phyloP scores from a whole-genome alignment of 1,140 invertebrate species.

The Copidosoma floridanum region DNA sequence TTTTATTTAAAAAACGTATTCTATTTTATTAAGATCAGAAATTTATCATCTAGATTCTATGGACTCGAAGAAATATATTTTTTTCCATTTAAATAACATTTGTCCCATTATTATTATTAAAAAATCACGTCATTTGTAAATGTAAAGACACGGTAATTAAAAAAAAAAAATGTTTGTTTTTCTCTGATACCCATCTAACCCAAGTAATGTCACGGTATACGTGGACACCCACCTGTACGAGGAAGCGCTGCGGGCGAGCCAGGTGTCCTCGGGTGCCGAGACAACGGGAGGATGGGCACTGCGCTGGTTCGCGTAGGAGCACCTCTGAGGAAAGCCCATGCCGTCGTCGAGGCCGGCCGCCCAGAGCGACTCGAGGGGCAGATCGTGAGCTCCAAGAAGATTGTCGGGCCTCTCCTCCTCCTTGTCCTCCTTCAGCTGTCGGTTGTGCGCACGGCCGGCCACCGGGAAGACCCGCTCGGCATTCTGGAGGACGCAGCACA shows the following conservation, averaged over 20 bases:
- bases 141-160: too few relatives aligned
- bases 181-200: too few relatives aligned
- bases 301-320: constrained; percentile 45
- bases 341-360: constrained; percentile 49
- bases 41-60: too few relatives aligned
- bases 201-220: too few relatives aligned
- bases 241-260: constrained; percentile 41
- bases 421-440: constrained; percentile 8
- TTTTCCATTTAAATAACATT: too few relatives aligned
- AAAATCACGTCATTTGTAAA: too few relatives aligned
- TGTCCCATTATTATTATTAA: too few relatives aligned
- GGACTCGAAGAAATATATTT: too few relatives aligned
- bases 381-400: constrained; percentile 35
- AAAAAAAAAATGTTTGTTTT: too few relatives aligned
- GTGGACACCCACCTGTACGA: constrained; percentile 37
- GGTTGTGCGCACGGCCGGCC: constrained; percentile 22
- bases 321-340: constrained; percentile 48
- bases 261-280: constrained; percentile 36
- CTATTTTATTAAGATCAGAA: too few relatives aligned
- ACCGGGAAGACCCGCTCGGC: constrained; percentile 47
- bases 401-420: constrained; percentile 23
- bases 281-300: constrained; percentile 9
- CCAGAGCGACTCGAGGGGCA: constrained; percentile 49
- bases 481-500: constrained; percentile 49
- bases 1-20: too few relatives aligned